These are phyloP conservation scores for Austrofundulus limnaeus DNA, from an alignment of 2,113 vertebrate genomes.

Conservation along the genomic window DNA sequence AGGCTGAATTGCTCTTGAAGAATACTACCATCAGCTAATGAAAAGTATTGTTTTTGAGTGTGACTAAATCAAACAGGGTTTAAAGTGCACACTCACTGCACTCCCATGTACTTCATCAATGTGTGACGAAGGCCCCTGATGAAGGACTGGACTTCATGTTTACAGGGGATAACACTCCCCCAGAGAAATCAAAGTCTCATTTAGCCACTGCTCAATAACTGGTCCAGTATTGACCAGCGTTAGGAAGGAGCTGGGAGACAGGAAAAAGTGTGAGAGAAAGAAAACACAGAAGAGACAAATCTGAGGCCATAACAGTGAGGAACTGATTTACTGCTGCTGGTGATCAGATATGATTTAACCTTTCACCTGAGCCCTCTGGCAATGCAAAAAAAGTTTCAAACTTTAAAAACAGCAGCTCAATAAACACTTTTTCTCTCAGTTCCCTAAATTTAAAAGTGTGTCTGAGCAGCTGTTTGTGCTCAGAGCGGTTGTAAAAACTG, in stretches of 20 bases:
- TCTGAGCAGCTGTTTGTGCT: conserved; percentile 1
- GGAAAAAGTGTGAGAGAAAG: conserved; percentile 25
- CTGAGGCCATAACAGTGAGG: conserved; percentile 12
- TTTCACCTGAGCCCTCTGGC: conserved; percentile 30
- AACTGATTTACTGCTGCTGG: conserved; percentile 51
- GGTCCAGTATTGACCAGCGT: conserved; percentile 51
- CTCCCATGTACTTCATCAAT: conserved; percentile 49
- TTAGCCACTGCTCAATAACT: conserved; percentile 63
- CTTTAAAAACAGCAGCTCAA: conserved; percentile 28
- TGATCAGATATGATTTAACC: conserved; percentile 45
- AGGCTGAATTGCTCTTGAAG: conserved; percentile 52
- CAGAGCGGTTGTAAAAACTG: conserved; percentile 4
- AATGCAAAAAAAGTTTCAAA: conserved; percentile 54
- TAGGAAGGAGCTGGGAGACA: conserved; percentile 5
- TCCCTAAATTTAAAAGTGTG: not conserved
- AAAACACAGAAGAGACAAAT: conserved; percentile 19
- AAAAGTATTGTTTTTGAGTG: conserved; percentile 64
- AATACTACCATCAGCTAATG: conserved; percentile 61
- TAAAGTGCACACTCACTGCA: conserved; percentile 29
- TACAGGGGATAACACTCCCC: conserved; percentile 46
- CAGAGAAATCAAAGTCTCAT: conserved; percentile 72
- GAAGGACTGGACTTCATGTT: conserved; percentile 46
- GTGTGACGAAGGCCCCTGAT: conserved; percentile 49
- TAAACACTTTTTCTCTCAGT: conserved; percentile 2
- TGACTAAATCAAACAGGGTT: conserved; percentile 63